These are phyloP conservation scores for Etia nguti DNA, from an alignment of 2,113 vertebrate species.

Conservation along the genomic window DNA sequence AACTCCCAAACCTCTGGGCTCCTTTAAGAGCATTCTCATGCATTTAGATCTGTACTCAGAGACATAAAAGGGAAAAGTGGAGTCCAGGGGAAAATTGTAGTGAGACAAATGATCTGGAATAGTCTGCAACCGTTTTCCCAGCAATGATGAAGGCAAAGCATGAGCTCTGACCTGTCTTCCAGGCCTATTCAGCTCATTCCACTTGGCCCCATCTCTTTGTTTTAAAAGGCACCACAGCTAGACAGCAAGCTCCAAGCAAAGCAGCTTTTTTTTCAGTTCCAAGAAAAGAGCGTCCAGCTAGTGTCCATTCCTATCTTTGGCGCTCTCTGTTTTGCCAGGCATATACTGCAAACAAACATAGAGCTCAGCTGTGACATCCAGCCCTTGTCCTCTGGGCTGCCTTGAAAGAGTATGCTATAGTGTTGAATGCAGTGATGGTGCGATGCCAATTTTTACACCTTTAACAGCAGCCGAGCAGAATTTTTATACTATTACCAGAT, in stretches of 20 bases:
- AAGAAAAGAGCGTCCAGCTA: not conserved
- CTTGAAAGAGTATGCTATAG: not conserved
- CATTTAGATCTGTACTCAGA: not conserved
- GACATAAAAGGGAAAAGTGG: conserved; percentile 20
- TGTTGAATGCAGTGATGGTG: not conserved
- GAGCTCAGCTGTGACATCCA: not conserved
- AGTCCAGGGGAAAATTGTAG: conserved; percentile 18
- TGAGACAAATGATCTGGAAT: conserved; percentile 11
- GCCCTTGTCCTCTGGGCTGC: not conserved
- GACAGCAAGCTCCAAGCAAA: conserved; percentile 20
- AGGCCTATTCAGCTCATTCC: conserved; percentile 20
- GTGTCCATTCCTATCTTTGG: not conserved
- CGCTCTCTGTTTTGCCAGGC: not conserved
- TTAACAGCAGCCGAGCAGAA: conserved; percentile 15
- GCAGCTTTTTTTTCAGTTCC: not conserved
- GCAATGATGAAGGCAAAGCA: not conserved
- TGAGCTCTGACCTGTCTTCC: conserved; percentile 8
- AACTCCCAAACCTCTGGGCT: not conserved
- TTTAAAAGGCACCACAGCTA: not conserved
- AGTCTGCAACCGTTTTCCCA: conserved; percentile 7
- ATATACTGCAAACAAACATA: not conserved
- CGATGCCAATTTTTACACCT: conserved; percentile 40
- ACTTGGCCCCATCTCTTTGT: conserved; percentile 19
- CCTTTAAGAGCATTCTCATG: not conserved
- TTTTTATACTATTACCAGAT: conserved; percentile 23